Evolutionary conservation across 2,797 vertebrate species (phyloP), one percentile per base, ranked within the genome.

Genomic region (Sylvia borin): DNA sequence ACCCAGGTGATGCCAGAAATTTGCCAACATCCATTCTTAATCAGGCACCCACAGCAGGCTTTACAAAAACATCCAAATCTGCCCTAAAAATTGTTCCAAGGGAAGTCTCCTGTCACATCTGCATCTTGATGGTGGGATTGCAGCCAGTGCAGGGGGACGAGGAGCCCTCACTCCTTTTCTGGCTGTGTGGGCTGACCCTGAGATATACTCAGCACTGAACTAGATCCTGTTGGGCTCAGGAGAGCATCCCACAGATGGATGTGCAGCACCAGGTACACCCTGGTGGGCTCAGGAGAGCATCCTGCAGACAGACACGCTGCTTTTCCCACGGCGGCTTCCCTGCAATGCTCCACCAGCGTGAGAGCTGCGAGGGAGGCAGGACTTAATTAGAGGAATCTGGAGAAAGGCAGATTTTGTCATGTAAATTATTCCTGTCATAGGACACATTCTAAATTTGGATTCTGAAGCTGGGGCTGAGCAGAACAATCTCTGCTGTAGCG

Each of bases 331-430:
- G 47, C 3, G 17, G 24, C 70, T 92, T 70, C 70, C 91, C 84
- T 89, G 84, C 78, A 72, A 14, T 1, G 36, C 81, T 93, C 85
- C 83, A 81, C 57, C 81, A 85, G 85, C 54, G 1, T 1, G 50
- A 82, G 26, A 88, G 78, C 84, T 73, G 91, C 16, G 74, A 87
- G 84, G 94, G 95, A 94, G 88, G 93, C 78, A 96, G 94, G 93
- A 92, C 94, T 97, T 93, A 95, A 96, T 97, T 90, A 95, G 93
- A 92, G 90, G 92, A 81, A 96, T 95, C 79, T 95, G 93, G 90
- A 95, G 93, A 95, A 95, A 96, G 94, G 94, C 93, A 94, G 93
- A 96, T 97, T 97, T 97, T 97, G 96, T 97, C 95, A 97, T 96
- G 94, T 95, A 97, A 97, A 96, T 96, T 88, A 95, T 96, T 95